These are phyloP conservation scores for Ophioninae sp. DNA, from an alignment of 2,888 invertebrate species.

Conservation along the genomic window DNA sequence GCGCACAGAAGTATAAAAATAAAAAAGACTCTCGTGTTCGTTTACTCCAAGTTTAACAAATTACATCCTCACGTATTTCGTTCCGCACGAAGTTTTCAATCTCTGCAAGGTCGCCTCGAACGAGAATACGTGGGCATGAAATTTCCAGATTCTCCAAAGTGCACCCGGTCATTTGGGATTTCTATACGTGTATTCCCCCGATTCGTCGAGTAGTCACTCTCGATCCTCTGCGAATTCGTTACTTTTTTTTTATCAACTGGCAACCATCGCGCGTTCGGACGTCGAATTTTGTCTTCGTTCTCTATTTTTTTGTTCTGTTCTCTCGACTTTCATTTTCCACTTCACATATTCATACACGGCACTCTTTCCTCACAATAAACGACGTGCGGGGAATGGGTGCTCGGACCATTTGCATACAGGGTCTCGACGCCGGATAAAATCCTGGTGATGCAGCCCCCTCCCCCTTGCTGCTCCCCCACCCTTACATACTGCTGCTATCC, in stretches of 20 bases:
- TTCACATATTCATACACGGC: constrained; percentile 76
- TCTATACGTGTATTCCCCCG: constrained; percentile 12
- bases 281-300: constrained; percentile 54
- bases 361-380: constrained; percentile 78
- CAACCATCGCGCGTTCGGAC: constrained; percentile 50
- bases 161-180: constrained; percentile 30
- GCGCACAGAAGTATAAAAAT: not conserved
- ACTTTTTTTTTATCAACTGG: constrained; percentile 38
- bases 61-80: not conserved
- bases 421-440: constrained; percentile 72
- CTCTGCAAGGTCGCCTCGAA: not conserved
- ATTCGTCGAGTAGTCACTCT: constrained; percentile 35
- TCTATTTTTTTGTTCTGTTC: constrained; percentile 66
- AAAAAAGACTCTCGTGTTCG: not conserved
- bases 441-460: constrained; percentile 62
- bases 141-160: not conserved
- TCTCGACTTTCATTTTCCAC: constrained; percentile 72
- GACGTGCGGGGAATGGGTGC: constrained; percentile 50
- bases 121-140: not conserved
- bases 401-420: constrained; percentile 78
- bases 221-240: constrained; percentile 30
- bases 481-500: constrained; percentile 25
- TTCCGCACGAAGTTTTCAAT: not conserved
- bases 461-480: not conserved
- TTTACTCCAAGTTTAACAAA: not conserved